Evolutionary conservation across 2,888 invertebrate species (phyloP).

Genomic region (Tetragnatha montana): DNA sequence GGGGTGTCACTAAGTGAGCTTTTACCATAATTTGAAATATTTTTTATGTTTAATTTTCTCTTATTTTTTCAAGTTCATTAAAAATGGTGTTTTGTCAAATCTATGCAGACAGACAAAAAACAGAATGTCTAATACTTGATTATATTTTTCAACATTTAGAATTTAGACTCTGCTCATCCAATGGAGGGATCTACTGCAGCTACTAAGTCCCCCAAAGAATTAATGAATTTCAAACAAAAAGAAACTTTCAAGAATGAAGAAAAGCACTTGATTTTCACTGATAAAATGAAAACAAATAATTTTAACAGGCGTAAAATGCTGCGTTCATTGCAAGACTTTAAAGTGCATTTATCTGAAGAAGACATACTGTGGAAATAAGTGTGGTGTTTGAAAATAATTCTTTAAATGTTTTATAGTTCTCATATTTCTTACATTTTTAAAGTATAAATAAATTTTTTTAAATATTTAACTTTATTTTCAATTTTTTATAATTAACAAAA

Average conservation of each 20-base stretch:
- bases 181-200: too few species aligned
- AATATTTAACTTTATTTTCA: not conserved
- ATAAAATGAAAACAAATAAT: slow-evolving; percentile 4
- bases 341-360: slow-evolving; percentile 57
- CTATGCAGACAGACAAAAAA: too few species aligned
- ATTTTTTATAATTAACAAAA: too few species aligned
- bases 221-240: not conserved
- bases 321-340: slow-evolving; percentile 56
- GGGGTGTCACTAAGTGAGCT: too few species aligned
- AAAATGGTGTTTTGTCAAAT: too few species aligned
- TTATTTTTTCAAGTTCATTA: too few species aligned
- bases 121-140: too few species aligned
- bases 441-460: not conserved
- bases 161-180: too few species aligned
- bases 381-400: not conserved
- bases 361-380: slow-evolving; percentile 57
- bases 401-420: not conserved
- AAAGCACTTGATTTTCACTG: slow-evolving; percentile 10
- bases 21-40: too few species aligned
- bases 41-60: too few species aligned
- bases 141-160: too few species aligned
- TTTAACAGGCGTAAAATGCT: slow-evolving; percentile 44
- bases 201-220: not conserved
- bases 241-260: slow-evolving; percentile 3
- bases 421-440: not conserved